Percentiles rank a stretch among this genome's conserved stretches.
Conservation (phyloP, 2,113 vertebrate species). For the Burhinus bistriatus region DNA sequence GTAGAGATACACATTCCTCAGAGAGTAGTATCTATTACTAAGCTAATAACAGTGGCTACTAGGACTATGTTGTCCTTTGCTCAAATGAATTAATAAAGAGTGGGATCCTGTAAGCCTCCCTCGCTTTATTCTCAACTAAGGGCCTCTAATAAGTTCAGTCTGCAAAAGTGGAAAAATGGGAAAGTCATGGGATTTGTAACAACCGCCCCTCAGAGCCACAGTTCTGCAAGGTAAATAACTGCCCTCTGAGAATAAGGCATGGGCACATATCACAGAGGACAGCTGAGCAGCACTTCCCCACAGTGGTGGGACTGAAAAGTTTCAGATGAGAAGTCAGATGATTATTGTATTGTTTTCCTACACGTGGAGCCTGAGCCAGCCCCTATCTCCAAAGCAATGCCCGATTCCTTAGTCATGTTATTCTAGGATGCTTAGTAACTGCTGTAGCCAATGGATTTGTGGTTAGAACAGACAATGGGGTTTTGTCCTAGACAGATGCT, state of each 20-base stretch:
- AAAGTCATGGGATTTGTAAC: not conserved
- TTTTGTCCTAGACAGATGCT: conserved; percentile 41
- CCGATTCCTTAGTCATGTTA: not conserved
- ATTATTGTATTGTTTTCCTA: not conserved
- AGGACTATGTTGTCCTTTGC: not conserved
- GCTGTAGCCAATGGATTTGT: not conserved
- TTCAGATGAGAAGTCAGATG: not conserved
- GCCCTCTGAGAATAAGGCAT: not conserved
- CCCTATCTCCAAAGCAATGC: conserved; percentile 8
- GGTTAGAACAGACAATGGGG: conserved; percentile 30
- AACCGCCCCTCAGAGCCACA: not conserved
- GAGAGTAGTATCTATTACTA: not conserved
- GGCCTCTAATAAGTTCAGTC: not conserved
- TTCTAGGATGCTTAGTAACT: conserved; percentile 22
- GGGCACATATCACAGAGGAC: not conserved
- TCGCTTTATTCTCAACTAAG: not conserved
- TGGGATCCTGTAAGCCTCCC: not conserved
- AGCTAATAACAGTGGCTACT: not conserved
- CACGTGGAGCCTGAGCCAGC: not conserved
- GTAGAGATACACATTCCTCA: rapidly evolving
- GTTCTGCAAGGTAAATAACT: not conserved
- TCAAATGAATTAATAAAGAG: not conserved
- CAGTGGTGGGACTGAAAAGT: not conserved
- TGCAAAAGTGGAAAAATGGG: not conserved
- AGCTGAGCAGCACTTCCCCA: not conserved